Conservation (phyloP, 1,140 invertebrate genomes). For the Cataglyphis hispanica region DNA sequence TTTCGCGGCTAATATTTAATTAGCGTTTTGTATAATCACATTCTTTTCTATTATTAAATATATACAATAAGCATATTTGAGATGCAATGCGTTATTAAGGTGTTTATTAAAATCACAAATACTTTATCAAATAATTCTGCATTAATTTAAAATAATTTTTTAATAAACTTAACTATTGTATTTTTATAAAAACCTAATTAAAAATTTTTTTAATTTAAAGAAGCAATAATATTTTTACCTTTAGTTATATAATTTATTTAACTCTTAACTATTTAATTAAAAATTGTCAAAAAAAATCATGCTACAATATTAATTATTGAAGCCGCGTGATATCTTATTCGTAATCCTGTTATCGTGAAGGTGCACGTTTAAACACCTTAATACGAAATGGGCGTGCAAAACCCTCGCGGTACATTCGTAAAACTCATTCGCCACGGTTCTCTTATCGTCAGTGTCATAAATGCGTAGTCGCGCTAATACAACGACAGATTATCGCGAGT, state of each 20-base stretch:
- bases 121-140: background rate
- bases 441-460: constrained; percentile 42
- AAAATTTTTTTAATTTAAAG: no score
- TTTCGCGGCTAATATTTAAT: background rate
- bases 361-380: background rate
- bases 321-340: background rate
- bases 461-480: constrained; percentile 33
- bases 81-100: no score
- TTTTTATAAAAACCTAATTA: background rate
- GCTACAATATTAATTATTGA: background rate
- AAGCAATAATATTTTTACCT: constrained; percentile 8
- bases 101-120: no score
- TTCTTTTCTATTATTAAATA: background rate
- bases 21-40: background rate
- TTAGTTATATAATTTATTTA: background rate
- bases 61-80: background rate
- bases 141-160: background rate
- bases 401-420: background rate
- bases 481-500: constrained; percentile 35
- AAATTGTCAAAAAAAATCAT: background rate
- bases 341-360: background rate
- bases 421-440: constrained; percentile 7
- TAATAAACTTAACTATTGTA: background rate
- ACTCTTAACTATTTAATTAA: background rate
- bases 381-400: background rate